phyloP scores from a whole-genome alignment of 2,888 invertebrate species.

The Drosophila basisetae region DNA sequence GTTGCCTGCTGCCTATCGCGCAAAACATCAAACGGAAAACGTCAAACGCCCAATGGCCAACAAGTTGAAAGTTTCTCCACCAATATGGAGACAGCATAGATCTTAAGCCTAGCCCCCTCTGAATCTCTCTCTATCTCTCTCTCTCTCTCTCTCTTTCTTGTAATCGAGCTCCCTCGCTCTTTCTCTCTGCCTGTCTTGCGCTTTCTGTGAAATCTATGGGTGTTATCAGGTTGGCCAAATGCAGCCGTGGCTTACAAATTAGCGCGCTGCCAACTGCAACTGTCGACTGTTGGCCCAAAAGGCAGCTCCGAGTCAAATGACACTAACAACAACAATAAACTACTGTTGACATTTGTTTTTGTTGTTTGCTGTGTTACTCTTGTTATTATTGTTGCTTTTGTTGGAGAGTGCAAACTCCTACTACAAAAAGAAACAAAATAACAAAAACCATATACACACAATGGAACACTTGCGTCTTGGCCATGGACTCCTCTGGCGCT shows the following conservation, averaged over 20 bases:
- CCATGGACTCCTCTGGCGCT: conserved; percentile 64
- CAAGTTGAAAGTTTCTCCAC: conserved; percentile 71
- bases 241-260: conserved; percentile 75
- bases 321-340: conserved; percentile 81
- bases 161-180: background rate
- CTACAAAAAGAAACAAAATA: conserved; percentile 27
- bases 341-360: conserved; percentile 76
- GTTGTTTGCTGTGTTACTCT: conserved; percentile 57
- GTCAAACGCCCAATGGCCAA: conserved; percentile 74
- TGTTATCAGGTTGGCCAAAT: conserved; percentile 75
- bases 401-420: conserved; percentile 54
- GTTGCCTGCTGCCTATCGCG: conserved; percentile 40
- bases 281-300: conserved; percentile 71
- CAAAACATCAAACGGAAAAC: conserved; percentile 70
- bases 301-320: conserved; percentile 78
- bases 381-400: conserved; percentile 30
- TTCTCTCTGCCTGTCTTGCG: background rate
- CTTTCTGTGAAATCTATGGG: conserved; percentile 49
- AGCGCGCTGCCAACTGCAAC: conserved; percentile 77
- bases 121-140: conserved; percentile 1
- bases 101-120: conserved; percentile 23
- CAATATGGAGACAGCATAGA: conserved; percentile 67
- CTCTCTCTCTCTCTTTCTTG: background rate
- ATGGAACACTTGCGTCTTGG: conserved; percentile 76
- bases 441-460: conserved; percentile 50